Evolutionary conservation across 2,888 invertebrate species (phyloP), one percentile per base, ranked within the genome.

Genomic region (Hirtodrosophila confusa): DNA sequence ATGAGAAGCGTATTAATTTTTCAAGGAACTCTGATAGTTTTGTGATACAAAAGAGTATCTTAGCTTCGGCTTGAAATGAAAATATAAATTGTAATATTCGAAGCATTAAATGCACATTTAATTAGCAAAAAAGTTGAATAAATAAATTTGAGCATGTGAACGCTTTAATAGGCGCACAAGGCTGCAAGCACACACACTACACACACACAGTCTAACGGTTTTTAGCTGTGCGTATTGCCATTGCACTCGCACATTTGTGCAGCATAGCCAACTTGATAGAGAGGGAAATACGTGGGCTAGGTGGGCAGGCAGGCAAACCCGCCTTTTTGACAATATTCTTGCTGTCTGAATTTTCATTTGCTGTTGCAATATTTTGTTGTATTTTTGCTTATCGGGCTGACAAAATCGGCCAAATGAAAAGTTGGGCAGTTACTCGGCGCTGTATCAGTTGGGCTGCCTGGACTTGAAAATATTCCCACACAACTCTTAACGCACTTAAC

Each of bases 401-500:
- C 57, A 60, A 68, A 69, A 79, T 79, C 78, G 66, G 62, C 57
- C 74, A 70, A 86, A 80, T 83, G 71, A 75, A 80, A 80, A 83
- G 44, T 74, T 80, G 70, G 39, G 35, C 41, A 43, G 56, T 29
- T 51, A 1, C 17, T 17, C 17, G 17, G 2, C 17, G 17, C 17
- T 17, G 17, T 17, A 17, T 17, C 17, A 17, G 17, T 17, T 17
- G 17, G 17, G 17, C 23, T 41, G 56, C 37, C 40, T 44, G 27
- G 23, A 44, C 43, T 53, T 64, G 39, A 53, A 48, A 69, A 71
- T 63, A 78, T 67, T 58, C 86, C 80, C 85, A 67, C 80, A 86
- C 78, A 86, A 65, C 56, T 58, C 64, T 58, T 74, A 50, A 60
- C 53, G 69, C 87, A 85, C 85, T 82, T 80, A 80, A 87, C 76